Conservation (phyloP, 2,797 vertebrate species). For the Acrossocheilus fasciatus region DNA sequence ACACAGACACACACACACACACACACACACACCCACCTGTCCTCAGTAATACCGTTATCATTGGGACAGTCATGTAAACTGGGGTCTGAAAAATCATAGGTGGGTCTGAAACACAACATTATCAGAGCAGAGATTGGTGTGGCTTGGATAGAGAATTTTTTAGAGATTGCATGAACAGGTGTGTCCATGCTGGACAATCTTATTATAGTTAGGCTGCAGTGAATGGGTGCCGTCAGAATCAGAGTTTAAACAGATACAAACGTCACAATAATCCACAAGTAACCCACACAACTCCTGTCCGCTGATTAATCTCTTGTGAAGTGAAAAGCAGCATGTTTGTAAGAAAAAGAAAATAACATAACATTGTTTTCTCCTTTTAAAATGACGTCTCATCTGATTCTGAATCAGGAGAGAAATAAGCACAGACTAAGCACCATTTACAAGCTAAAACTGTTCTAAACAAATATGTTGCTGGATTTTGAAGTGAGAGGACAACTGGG, state of each 20-base stretch:
- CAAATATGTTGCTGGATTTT: not conserved
- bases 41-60: not conserved
- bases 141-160: not conserved
- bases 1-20: not conserved
- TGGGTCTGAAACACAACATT: not conserved
- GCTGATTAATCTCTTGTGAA: not conserved
- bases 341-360: not conserved
- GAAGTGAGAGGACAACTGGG: not conserved
- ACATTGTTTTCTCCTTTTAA: not conserved
- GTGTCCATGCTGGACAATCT: not conserved
- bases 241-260: not conserved
- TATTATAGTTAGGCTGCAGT: not conserved
- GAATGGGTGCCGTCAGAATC: not conserved
- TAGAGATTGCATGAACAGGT: not conserved
- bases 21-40: not conserved
- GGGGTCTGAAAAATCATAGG: not conserved
- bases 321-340: not conserved
- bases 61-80: constrained; percentile 13
- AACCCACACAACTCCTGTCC: not conserved
- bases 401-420: not conserved
- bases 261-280: not conserved
- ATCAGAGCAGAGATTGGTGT: constrained; percentile 8
- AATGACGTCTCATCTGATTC: not conserved
- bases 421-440: not conserved
- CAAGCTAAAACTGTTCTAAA: not conserved